A percentile compares a stretch with the other conserved stretches of the same genome.
These are phyloP conservation scores for Pontoporia blainvillei DNA, from an alignment of 2,113 vertebrate genomes.

Conservation along the genomic window DNA sequence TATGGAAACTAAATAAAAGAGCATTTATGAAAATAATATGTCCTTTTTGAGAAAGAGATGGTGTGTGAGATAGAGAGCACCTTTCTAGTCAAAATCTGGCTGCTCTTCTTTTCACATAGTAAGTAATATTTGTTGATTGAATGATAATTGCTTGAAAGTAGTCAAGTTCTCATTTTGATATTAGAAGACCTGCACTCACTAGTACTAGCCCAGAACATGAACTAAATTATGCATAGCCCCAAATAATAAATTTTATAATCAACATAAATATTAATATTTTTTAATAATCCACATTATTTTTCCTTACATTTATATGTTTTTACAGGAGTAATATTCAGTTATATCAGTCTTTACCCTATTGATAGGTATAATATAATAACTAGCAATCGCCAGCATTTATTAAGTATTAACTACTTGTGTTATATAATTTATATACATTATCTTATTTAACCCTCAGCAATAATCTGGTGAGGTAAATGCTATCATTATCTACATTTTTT, in stretches of 20 bases:
- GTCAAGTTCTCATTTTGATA: not conserved
- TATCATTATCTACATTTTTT: conserved; percentile 42
- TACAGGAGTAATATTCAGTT: not conserved
- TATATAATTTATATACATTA: conserved; percentile 13
- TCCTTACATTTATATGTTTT: not conserved
- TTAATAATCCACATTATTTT: not conserved
- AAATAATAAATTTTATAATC: conserved; percentile 28
- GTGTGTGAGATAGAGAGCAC: not conserved
- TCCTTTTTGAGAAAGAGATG: conserved; percentile 19
- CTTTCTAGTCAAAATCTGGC: not conserved
- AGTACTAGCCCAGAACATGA: not conserved
- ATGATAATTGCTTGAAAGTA: not conserved
- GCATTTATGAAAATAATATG: not conserved
- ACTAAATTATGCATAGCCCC: not conserved
- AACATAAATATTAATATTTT: conserved; percentile 4
- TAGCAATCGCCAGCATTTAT: not conserved
- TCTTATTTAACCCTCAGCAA: not conserved
- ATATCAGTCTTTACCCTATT: not conserved
- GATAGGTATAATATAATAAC: not conserved
- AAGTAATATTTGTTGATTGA: not conserved
- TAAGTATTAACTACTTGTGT: conserved; percentile 24
- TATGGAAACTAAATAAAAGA: conserved; percentile 21
- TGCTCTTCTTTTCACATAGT: not conserved
- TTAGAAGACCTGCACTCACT: not conserved
- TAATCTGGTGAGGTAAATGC: not conserved